Percentiles rank a stretch among this genome's conserved stretches.
These are phyloP conservation scores for Festucalex cinctus DNA, from an alignment of 2,113 vertebrate species.

Conservation along the genomic window DNA sequence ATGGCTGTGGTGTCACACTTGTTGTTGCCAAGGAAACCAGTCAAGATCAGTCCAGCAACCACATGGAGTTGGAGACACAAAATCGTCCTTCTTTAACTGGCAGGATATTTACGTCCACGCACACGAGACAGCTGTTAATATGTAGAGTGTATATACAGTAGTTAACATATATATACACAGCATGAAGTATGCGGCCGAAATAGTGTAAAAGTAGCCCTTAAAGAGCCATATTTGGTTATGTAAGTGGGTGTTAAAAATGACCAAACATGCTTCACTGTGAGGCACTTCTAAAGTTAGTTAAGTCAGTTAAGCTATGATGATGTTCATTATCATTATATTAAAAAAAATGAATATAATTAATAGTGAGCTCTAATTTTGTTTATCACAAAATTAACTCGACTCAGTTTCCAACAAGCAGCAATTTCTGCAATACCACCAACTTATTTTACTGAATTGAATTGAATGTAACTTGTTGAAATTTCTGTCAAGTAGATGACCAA, in stretches of 20 bases:
- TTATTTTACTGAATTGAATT: no score
- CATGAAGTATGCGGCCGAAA: background rate
- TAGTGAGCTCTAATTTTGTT: no score
- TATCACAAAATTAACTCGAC: no score
- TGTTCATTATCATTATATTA: no score
- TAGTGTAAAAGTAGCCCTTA: background rate
- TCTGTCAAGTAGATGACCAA: no score
- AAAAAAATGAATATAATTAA: no score
- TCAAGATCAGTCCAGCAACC: conserved; percentile 25
- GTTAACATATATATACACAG: background rate
- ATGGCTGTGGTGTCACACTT: conserved; percentile 42
- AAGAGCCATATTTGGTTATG: background rate
- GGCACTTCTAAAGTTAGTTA: no score
- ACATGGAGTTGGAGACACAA: background rate
- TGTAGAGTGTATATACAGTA: background rate
- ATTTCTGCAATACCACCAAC: no score
- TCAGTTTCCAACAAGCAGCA: no score
- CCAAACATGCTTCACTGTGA: no score
- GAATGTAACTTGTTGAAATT: no score
- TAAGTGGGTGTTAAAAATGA: background rate
- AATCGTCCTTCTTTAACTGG: background rate
- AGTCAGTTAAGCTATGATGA: no score
- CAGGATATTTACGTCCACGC: background rate
- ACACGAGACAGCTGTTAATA: background rate
- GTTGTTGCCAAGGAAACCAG: conserved; percentile 66